A percentile compares a stretch with the other conserved stretches of the same genome.
phyloP scores from a whole-genome alignment of 1,140 invertebrate genomes.

The Bombyx mandarina region DNA sequence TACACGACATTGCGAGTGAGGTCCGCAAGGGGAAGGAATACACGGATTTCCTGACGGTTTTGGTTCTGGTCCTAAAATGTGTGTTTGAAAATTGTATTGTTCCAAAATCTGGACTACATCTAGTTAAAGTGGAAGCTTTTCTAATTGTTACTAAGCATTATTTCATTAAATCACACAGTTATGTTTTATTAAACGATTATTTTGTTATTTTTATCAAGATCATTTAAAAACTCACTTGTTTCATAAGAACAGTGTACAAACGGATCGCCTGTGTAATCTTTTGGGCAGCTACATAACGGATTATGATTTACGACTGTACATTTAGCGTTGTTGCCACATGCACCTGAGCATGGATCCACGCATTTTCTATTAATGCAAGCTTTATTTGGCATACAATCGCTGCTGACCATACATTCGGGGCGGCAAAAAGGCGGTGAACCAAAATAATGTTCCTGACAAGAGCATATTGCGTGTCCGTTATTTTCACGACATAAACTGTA shows the following conservation, averaged over 20 bases:
- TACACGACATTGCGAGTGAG: conserved; percentile 82
- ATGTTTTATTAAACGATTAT: neutral
- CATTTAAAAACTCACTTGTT: conserved; percentile 70
- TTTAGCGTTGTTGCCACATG: conserved; percentile 81
- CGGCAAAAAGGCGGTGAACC: conserved; percentile 80
- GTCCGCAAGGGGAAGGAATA: conserved; percentile 84
- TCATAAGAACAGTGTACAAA: conserved; percentile 76
- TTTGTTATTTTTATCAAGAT: neutral
- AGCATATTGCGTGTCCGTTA: conserved; percentile 79
- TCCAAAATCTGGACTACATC: too few relatives aligned
- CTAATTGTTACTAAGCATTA: too few relatives aligned
- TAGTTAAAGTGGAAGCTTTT: too few relatives aligned
- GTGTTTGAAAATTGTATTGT: neutral
- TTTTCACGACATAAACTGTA: conserved; percentile 78
- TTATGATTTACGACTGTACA: conserved; percentile 84
- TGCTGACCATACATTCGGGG: conserved; percentile 83
- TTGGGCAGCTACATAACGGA: conserved; percentile 81
- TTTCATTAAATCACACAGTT: too few relatives aligned
- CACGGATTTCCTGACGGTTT: conserved; percentile 75
- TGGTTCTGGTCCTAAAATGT: conserved; percentile 50
- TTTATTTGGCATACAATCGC: conserved; percentile 78
- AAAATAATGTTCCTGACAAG: conserved; percentile 77
- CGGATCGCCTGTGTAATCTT: conserved; percentile 80
- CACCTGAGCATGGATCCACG: conserved; percentile 80
- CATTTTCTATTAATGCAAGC: conserved; percentile 83